Evolutionary conservation across 2,113 vertebrate genomes (phyloP), one percentile per base, ranked within the genome.

Genomic region (Chelonoidis abingdonii): DNA sequence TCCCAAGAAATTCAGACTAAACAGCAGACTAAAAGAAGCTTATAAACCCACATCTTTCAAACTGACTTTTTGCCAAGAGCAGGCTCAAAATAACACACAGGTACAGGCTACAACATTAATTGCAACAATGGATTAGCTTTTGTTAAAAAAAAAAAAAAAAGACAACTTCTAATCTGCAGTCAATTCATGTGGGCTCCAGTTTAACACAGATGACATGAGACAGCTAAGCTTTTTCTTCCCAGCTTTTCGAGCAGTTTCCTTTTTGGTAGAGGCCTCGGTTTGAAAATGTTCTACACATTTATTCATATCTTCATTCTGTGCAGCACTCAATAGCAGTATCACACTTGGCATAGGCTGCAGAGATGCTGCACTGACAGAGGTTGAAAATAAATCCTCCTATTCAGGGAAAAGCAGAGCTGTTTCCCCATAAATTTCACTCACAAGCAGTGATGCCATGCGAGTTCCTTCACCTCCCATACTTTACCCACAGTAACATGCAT

Each of bases 11-110:
- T 5, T 41, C n/a, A 41, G 21, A 44, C 85, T 29, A 17, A 93
- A 91, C 53, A 94, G 81, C 92, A 95, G 83, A 49, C 94, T 97
- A 94, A 65, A 65, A 87, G 81, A 29, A 94, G 89, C 84, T 92
- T 80, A 83, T 75, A 95, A 97, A 88, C 4, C 81, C 78, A 89
- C 90, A 65, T 92, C 96, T 93, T 86, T 91, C 72, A 41, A 22
- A 75, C 38, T 22, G 38, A 75, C 5, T 6, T 78, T 95, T 97
- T 96, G 97, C 95, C 96, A 81, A 83, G 41, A 41, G n/a, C 53
- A 76, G 47, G 27, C 94, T 75, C 83, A 25, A 88, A 49, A 1
- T 17, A 41, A 88, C 72, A 94, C 81, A 87, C 89, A 97, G 96
- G 95, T 95, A 94, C 93, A 95, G 94, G 90, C 83, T 86, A 93